phyloP scores from a whole-genome alignment of 2,113 vertebrate genomes.

The Pelecanoides urinatrix region DNA sequence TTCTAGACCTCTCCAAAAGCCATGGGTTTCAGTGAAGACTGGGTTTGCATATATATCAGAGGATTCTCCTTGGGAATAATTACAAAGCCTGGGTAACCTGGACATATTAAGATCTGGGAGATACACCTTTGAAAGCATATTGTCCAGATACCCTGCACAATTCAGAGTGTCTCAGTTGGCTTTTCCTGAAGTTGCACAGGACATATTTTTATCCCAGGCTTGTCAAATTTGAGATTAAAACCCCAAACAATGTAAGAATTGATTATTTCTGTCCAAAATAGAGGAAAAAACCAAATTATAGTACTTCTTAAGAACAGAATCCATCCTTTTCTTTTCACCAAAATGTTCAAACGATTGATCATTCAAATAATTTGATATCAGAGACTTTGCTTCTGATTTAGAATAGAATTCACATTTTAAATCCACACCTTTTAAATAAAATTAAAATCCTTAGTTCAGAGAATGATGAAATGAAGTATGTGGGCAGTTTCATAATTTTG shows the following conservation, averaged over 20 bases:
- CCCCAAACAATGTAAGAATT: background rate
- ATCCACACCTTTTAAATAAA: background rate
- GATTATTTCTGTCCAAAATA: background rate
- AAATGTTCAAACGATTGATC: background rate
- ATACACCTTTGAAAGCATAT: background rate
- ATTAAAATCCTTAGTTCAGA: background rate
- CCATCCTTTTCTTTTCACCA: background rate
- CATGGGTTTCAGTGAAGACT: background rate
- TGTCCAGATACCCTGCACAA: accelerated
- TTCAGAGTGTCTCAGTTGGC: background rate
- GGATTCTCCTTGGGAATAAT: background rate
- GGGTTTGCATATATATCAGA: background rate
- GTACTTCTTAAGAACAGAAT: background rate
- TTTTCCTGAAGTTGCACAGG: background rate
- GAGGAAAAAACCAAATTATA: background rate
- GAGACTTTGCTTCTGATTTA: background rate
- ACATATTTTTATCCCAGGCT: background rate
- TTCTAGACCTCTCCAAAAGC: background rate
- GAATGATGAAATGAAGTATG: background rate
- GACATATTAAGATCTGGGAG: background rate
- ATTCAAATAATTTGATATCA: background rate
- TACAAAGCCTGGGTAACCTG: background rate
- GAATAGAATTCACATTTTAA: background rate
- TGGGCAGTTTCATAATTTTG: background rate
- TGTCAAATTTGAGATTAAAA: background rate